Percentiles rank a stretch among this genome's conserved stretches.
Conservation (phyloP, 2,888 invertebrate genomes). For the Plutella xylostella region DNA sequence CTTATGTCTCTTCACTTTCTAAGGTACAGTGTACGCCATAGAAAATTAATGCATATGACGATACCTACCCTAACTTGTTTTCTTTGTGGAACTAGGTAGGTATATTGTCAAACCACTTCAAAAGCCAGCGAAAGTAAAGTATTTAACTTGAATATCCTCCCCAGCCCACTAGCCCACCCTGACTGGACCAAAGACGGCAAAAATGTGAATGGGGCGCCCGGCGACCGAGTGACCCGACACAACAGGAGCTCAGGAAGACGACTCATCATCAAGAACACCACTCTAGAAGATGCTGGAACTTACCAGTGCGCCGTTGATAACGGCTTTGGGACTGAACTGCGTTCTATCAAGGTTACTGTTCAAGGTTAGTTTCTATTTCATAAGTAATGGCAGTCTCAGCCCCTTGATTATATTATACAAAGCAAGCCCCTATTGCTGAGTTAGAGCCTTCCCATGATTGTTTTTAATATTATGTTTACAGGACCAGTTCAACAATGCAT, state of each 20-base stretch:
- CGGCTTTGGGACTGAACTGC: slow-evolving; percentile 33
- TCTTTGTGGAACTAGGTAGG: background rate
- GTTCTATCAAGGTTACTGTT: slow-evolving; percentile 38
- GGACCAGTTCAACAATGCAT: background rate
- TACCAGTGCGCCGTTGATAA: slow-evolving; percentile 46
- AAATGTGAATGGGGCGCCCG: slow-evolving; percentile 27
- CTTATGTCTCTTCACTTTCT: background rate
- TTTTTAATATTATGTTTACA: background rate
- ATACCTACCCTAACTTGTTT: background rate
- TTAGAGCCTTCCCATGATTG: background rate
- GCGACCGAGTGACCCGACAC: slow-evolving; percentile 41
- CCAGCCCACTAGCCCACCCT: slow-evolving; percentile 42
- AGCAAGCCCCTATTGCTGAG: background rate
- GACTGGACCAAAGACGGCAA: slow-evolving; percentile 48
- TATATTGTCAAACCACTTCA: background rate
- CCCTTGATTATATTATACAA: background rate
- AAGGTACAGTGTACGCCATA: background rate
- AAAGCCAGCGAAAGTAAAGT: background rate
- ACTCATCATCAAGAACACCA: slow-evolving; percentile 41
- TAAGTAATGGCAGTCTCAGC: slow-evolving; percentile 4
- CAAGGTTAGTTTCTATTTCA: slow-evolving; percentile 38
- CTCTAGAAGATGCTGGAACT: slow-evolving; percentile 35
- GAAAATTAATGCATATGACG: background rate
- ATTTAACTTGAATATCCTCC: background rate
- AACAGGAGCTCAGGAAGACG: slow-evolving; percentile 48